Conservation (phyloP, 37 sponge, comb jelly and placozoan species). For the Hormiphora californensis region DNA sequence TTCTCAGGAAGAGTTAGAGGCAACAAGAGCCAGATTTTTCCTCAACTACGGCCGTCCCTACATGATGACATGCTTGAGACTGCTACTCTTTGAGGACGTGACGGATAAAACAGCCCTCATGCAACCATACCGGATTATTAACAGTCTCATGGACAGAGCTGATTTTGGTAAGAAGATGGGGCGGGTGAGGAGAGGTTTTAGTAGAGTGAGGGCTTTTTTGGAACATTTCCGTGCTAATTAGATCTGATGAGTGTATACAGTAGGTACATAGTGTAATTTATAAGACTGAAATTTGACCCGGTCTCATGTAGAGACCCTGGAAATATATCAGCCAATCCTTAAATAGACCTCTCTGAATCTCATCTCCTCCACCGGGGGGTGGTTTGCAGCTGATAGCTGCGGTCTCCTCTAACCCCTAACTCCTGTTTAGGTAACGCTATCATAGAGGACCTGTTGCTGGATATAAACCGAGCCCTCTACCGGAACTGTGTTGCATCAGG, state of each 20-base stretch:
- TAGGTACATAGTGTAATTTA: no score
- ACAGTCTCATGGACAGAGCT: constrained; percentile 50
- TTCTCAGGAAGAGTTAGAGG: neutral
- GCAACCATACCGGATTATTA: constrained; percentile 49
- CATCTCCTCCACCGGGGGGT: no score
- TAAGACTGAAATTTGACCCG: no score
- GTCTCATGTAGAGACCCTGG: no score
- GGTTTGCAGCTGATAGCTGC: no score
- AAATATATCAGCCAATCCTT: no score
- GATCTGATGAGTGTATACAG: no score
- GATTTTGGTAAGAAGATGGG: constrained; percentile 16
- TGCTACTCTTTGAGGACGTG: neutral
- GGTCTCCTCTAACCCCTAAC: neutral
- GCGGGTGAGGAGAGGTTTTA: no score
- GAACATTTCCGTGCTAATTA: no score
- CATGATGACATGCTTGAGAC: constrained; percentile 49
- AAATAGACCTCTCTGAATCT: no score
- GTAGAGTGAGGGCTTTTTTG: no score
- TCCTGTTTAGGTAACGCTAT: constrained; percentile 13
- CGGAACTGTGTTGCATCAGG: constrained; percentile 33
- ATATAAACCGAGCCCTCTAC: constrained; percentile 34
- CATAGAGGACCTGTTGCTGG: constrained; percentile 11
- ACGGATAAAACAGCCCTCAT: neutral
- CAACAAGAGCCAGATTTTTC: neutral
- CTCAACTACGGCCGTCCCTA: neutral